Base-by-base conservation (phyloP, 2,113 vertebrate genomes). In the Tonatia bakeri region DNA sequence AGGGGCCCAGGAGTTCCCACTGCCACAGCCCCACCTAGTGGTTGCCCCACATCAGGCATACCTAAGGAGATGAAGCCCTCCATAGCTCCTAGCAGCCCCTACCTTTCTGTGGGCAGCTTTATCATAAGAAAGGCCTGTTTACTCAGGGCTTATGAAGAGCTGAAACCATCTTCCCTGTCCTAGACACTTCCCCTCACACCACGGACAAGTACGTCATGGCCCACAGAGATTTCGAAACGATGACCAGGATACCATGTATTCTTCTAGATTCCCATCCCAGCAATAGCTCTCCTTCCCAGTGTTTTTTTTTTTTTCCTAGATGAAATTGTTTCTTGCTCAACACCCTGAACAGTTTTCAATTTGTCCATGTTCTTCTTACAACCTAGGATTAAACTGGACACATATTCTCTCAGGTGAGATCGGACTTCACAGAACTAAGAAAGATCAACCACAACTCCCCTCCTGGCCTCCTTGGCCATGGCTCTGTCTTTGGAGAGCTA, bases 11-110 rank as follows among this genome's bases (percentile, higher is more conserved):
- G n/a, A 64, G 93, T 86, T 40, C 65, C 43, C 88, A 52, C 67
- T 6, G 92, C 65, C 59, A 96, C 70, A 96, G 94, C 93, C 65
- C 93, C 96, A 91, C 93, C 96, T 96, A 76, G 87, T 84, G 96
- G 96, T 83, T 95, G 95, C 95, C 96, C 94, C 85, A 19, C 13
- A 5, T 31, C 54, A 20, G 50, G 43, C 64, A 1, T 1, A 15
- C 73, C 17, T 75, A 6, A 1, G 3, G 5, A 7, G 40, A 40
- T 3, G 20, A 81, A 16, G 47, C 0, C 3, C 20, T 84, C 24
- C 3, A 5, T 4, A n/a, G 38, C 0, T 16, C 43, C 22, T 3
- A 5, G 28, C 28, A 76, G 38, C 26, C 36, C 43, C 36, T 50
- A 69, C 65, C 69, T 33, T 72, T 65, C 43, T 61, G 36, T 13